Evolutionary conservation across 1,140 invertebrate species (phyloP).

Genomic region (Dreissena polymorpha): DNA sequence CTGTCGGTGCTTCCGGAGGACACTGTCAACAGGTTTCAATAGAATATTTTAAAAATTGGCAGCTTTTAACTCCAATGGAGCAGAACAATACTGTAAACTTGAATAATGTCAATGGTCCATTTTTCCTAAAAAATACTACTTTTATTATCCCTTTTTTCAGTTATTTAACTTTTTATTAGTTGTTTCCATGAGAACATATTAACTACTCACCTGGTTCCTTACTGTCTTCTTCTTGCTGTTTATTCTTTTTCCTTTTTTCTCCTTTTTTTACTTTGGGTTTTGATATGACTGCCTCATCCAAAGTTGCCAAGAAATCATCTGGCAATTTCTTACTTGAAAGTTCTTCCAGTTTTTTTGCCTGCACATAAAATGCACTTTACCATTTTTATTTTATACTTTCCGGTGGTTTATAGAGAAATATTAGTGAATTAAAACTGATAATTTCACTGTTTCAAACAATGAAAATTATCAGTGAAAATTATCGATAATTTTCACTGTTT

Average conservation of each 20-base stretch:
- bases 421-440: too few species aligned
- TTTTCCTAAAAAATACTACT: neutral
- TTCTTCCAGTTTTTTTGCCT: conserved; percentile 39
- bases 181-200: neutral
- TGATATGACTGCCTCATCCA: conserved; percentile 31
- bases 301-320: conserved; percentile 29
- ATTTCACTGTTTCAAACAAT: too few species aligned
- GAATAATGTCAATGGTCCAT: neutral
- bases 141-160: neutral
- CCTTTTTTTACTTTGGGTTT: conserved; percentile 1
- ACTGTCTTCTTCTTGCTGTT: neutral
- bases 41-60: neutral
- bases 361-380: neutral
- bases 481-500: too few species aligned
- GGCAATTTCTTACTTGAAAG: conserved; percentile 17
- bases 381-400: too few species aligned
- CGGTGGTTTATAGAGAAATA: too few species aligned
- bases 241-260: conserved; percentile 15
- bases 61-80: neutral
- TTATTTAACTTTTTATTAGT: neutral
- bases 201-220: neutral
- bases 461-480: too few species aligned
- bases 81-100: neutral
- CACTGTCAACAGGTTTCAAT: too few species aligned
- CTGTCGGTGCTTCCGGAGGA: too few species aligned